Evolutionary conservation across 1,140 invertebrate species (phyloP).

Genomic region (Drosophila sucinea): DNA sequence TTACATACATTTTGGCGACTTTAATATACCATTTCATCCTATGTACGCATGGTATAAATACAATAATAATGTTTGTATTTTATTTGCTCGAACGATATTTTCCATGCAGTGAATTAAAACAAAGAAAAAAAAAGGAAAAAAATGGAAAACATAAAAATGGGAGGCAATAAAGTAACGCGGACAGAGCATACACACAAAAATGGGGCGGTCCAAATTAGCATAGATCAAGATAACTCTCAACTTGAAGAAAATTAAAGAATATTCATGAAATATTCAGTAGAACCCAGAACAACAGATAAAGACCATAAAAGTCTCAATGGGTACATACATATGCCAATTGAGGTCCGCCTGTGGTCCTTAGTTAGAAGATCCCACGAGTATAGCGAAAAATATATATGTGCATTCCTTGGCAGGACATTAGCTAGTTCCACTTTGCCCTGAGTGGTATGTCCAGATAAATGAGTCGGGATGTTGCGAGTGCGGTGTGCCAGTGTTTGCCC

Average conservation of each 20-base stretch:
- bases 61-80: conserved; percentile 14
- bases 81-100: not conserved
- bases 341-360: too few species aligned
- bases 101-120: conserved; percentile 3
- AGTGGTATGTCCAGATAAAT: not conserved
- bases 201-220: conserved; percentile 2
- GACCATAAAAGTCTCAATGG: not conserved
- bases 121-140: not conserved
- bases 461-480: conserved; percentile 3
- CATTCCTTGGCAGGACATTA: not conserved
- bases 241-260: not conserved
- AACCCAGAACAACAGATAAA: not conserved
- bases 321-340: too few species aligned
- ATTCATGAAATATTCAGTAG: not conserved
- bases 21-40: too few species aligned
- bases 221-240: not conserved
- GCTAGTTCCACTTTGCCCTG: not conserved
- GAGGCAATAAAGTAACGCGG: not conserved
- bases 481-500: not conserved
- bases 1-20: too few species aligned
- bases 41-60: not conserved
- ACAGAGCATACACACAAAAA: not conserved
- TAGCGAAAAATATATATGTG: not conserved
- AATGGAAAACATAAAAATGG: conserved; percentile 8
- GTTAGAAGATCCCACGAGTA: not conserved